A percentile compares a stretch with the other conserved stretches of the same genome.
Evolutionary conservation across 2,797 vertebrate species (phyloP).

Genomic region (Tapirus indicus): DNA sequence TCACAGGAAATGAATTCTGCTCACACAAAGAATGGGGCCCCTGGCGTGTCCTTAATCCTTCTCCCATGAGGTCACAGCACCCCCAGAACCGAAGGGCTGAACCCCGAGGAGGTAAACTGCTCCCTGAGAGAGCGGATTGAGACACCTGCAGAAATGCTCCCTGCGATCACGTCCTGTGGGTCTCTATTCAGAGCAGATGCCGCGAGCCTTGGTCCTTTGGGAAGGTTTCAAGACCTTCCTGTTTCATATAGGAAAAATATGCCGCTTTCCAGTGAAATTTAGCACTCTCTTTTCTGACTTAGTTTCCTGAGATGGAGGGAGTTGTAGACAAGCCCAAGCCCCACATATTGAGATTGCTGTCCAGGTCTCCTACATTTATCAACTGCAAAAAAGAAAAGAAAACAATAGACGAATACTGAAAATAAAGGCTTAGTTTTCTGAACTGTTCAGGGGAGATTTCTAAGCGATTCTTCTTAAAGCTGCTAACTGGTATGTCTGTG

Average conservation of each 20-base stretch:
- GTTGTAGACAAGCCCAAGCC: not conserved
- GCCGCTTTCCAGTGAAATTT: not conserved
- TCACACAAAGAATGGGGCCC: not conserved
- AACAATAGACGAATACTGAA: not conserved
- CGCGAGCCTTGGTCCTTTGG: not conserved
- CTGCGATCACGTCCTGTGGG: fast-evolving
- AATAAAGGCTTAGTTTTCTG: not conserved
- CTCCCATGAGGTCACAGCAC: fast-evolving
- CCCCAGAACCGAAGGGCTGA: fast-evolving
- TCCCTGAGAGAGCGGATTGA: not conserved
- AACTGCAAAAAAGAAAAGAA: not conserved
- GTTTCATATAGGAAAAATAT: not conserved
- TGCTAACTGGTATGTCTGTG: not conserved
- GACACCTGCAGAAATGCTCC: fast-evolving
- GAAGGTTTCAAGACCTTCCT: not conserved
- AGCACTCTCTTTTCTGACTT: not conserved
- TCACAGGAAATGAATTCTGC: not conserved
- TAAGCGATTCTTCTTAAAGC: not conserved
- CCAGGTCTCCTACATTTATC: not conserved
- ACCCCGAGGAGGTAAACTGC: no score
- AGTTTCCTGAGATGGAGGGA: not conserved
- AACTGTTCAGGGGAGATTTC: not conserved
- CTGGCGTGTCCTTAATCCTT: fast-evolving
- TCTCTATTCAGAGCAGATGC: not conserved
- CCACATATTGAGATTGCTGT: not conserved